Evolutionary conservation across 2,113 vertebrate genomes (phyloP), one percentile per base, ranked within the genome.

Genomic region (Carlito syrichta): DNA sequence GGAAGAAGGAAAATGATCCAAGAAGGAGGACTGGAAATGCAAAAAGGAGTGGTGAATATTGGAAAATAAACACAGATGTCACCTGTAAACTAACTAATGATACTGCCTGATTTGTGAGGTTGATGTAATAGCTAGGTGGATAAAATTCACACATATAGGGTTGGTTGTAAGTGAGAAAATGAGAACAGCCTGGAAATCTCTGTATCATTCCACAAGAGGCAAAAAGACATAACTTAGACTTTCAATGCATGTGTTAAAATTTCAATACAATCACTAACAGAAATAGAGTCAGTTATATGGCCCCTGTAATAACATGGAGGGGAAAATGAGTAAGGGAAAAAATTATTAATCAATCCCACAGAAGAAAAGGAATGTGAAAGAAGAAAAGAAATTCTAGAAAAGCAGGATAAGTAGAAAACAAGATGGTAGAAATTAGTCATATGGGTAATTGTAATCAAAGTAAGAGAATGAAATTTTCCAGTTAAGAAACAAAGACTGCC

Each of bases 91-190:
- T 76, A 40, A 40, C 0, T 27, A 5, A 3, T 48, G 35, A 8
- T 60, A 16, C 68, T 69, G 19, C 30, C 38, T 90, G 6, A 66
- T 43, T 52, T 60, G 35, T 54, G 11, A 17, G 30, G n/a, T 12
- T 62, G 25, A 56, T 5, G 1, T 13, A 69, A 32, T 25, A 54
- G n/a, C n/a, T 32, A 22, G 52, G 43, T 27, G 25, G 56, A 52
- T 22, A 50, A 13, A 88, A 27, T 25, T 8, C 13, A 19, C 9
- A 17, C 4, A 23, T 0, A 14, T 11, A 32, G 45, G 52, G 22
- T 38, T 10, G 16, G 58, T 1, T 48, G 30, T 68, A 25, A 6
- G 0, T 8, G 4, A 20, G 3, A 45, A 38, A 13, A 43, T 4
- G 23, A 6, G 43, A 23, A 38, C 17, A 27, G 45, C 19, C 27